Base-by-base conservation (phyloP, 2,888 invertebrate genomes). In the Plemyria rubiginata region DNA sequence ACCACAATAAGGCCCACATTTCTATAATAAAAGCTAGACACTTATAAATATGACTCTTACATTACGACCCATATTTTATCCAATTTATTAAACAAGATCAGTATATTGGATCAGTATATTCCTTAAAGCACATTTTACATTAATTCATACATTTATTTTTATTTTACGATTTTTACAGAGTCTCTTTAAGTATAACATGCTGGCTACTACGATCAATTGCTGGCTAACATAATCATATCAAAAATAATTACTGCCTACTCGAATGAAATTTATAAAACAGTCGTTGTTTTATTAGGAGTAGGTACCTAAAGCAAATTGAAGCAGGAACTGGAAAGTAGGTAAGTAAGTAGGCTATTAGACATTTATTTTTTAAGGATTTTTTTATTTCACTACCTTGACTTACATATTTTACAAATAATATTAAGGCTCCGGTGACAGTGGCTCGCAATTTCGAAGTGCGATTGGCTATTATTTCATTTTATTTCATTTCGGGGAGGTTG, bases 1-100 rank as follows among this genome's bases (percentile, higher is more conserved):
- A 73, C 75, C 75, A 79, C 75, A 77, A 79, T 82, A 82, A 82
- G 81, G 82, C 82, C 70, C 66, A 69, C 72, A 76, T 66, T 45
- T 43, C 16, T 64, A 58, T 43, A 52, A 55, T 60, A 64, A 50
- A 70, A 72, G 55, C 55, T 72, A 75, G 62, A 65, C 62, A 53
- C 51, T 22, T 62, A 48, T 28, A 38, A 51, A 32, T 50, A 48
- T 70, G 72, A 76, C 70, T 75, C 66, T 43, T 43, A 54, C 8
- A 2, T 12, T 32, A 32, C n/a, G 53, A 28, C 28, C 50, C 51
- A 50, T 36, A 22, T 36, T 36, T 51, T 38, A 32, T 15, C 36
- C 43, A 45, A 45, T 45, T 45, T 16, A 16, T 16, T 45, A 40
- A 40, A 40, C 2, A 40, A 40, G n/a, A 15, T 13, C 22, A 3